Evolutionary conservation across 2,113 vertebrate species (phyloP).

Genomic region (Hyperopisus bebe): DNA sequence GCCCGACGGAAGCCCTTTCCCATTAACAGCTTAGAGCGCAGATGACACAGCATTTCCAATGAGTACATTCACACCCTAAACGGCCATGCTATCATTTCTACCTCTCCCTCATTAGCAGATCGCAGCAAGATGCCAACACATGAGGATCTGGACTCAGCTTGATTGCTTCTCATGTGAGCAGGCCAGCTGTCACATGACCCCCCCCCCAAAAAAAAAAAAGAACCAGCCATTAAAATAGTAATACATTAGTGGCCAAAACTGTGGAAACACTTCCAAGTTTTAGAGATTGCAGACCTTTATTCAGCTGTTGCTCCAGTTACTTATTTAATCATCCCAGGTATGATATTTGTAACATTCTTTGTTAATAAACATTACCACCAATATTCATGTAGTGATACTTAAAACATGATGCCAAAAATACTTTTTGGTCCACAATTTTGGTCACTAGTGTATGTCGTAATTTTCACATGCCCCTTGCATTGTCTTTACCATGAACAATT

Average conservation of each 20-base stretch:
- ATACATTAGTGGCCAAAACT: neutral
- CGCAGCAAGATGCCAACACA: neutral
- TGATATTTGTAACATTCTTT: neutral
- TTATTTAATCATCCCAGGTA: neutral
- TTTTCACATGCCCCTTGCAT: neutral
- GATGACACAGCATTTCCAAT: constrained; percentile 1
- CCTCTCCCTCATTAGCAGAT: constrained; percentile 10
- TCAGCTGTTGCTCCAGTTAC: neutral
- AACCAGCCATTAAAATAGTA: too few relatives aligned
- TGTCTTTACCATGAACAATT: neutral
- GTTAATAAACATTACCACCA: neutral
- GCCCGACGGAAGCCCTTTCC: neutral
- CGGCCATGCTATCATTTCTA: neutral
- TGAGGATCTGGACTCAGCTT: neutral
- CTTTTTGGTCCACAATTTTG: neutral
- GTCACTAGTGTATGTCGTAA: neutral
- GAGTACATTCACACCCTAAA: constrained; percentile 21
- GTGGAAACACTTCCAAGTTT: neutral
- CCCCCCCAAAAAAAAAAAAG: neutral
- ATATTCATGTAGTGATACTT: neutral
- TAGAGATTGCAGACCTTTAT: neutral
- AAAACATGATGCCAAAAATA: neutral
- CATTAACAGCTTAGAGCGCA: neutral
- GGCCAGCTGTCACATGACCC: neutral
- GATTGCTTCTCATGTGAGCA: neutral